Conservation (phyloP, 1,140 invertebrate genomes). For the Cyclargus thomasi region DNA sequence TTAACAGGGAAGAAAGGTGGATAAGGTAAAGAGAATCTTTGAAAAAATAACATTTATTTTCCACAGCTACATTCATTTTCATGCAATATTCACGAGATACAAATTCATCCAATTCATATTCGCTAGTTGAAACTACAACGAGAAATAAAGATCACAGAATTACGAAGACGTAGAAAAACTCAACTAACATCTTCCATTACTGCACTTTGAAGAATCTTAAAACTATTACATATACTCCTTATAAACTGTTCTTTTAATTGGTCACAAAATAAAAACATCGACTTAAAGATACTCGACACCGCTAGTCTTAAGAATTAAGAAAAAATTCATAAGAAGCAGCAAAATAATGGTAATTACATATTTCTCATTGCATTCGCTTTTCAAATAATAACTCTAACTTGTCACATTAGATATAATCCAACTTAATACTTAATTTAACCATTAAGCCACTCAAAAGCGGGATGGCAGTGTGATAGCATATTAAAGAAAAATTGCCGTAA, state of each 20-base stretch:
- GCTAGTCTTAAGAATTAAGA: slow-evolving; percentile 48
- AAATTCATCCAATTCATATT: slow-evolving; percentile 54
- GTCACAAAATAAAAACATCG: slow-evolving; percentile 69
- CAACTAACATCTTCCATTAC: slow-evolving; percentile 59
- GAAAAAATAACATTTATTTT: slow-evolving; percentile 72
- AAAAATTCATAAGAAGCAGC: slow-evolving; percentile 18
- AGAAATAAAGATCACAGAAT: slow-evolving; percentile 69
- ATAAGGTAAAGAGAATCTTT: slow-evolving; percentile 28
- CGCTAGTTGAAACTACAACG: slow-evolving; percentile 59
- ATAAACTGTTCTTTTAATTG: slow-evolving; percentile 60
- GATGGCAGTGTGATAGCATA: slow-evolving; percentile 37
- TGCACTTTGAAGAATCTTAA: slow-evolving; percentile 56
- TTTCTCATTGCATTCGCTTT: slow-evolving; percentile 18
- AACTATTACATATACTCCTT: slow-evolving; percentile 47
- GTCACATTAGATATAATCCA: neutral
- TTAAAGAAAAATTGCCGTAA: slow-evolving; percentile 33
- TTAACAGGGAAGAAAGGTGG: neutral
- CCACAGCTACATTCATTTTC: slow-evolving; percentile 63
- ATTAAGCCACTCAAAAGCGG: slow-evolving; percentile 32
- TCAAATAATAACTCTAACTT: slow-evolving; percentile 1
- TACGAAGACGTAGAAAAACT: slow-evolving; percentile 61
- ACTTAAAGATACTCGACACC: slow-evolving; percentile 53
- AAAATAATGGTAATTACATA: slow-evolving; percentile 20
- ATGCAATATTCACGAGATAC: slow-evolving; percentile 64
- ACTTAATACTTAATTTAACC: slow-evolving; percentile 9